Evolutionary conservation across 2,888 invertebrate species (phyloP), one percentile per base, ranked within the genome.

Genomic region (Hartigia nigra): DNA sequence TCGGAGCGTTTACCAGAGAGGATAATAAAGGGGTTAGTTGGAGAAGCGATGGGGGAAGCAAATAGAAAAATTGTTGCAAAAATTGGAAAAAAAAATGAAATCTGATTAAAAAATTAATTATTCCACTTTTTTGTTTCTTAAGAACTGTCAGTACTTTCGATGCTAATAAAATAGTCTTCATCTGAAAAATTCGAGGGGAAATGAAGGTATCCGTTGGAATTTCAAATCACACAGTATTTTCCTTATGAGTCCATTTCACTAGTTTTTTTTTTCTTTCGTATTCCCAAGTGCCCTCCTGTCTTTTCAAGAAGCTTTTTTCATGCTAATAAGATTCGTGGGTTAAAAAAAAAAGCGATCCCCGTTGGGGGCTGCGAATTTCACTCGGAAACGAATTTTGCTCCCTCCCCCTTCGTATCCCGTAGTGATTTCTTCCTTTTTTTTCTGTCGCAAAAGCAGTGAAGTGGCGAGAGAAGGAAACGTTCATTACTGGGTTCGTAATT

Each of bases 301-400:
- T 4, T 35, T 9, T 35, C 81, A 79, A 76, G 82, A 81, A 82
- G 80, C 82, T 80, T 81, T 84, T 83, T 83, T 85, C 81, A 82
- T 81, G 82, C 82, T 82, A 85, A 84, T 84, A 85, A 84, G 82
- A 84, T 84, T 83, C 74, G 74, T 78, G 79, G 72, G 72, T 35
- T 74, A 55, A 74, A 74, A 74, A 74, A 74, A 77, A 75, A 72
- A 34, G 74, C 74, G 76, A 77, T 75, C 74, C 69, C 23, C 31
- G 69, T 14, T 36, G 36, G 70, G 36, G 69, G 77, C 74, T 31
- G 70, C 31, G 70, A 70, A 78, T 75, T 75, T 74, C 31, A 55
- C 75, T 39, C 39, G 70, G 70, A 37, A 72, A 70, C 69, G 72
- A 72, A 72, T 75, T 80, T 80, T 78, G 74, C 78, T 76, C 69